A percentile compares a stretch with the other conserved stretches of the same genome.
These are phyloP conservation scores for Notarius lentiginosus DNA, from an alignment of 2,113 vertebrate species.

Conservation along the genomic window DNA sequence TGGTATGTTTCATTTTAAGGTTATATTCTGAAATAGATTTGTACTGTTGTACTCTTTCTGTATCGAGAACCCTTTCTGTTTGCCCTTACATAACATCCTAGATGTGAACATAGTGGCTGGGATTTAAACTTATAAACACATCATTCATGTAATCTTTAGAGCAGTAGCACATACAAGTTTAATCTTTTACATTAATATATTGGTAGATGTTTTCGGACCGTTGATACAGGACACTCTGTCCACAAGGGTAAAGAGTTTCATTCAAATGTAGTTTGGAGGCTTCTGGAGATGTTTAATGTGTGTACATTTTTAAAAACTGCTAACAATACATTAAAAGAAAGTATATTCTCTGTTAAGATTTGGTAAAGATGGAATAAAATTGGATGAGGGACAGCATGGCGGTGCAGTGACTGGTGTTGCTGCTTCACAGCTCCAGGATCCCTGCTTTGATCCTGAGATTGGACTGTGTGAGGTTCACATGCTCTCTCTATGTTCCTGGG, in stretches of 20 bases:
- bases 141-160: neutral
- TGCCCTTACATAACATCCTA: neutral
- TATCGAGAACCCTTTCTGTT: neutral
- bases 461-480: neutral
- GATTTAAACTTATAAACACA: neutral
- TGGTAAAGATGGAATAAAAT: neutral
- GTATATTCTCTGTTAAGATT: neutral
- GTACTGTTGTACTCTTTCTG: neutral
- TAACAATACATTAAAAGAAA: neutral
- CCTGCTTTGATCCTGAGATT: neutral
- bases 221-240: neutral
- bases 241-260: neutral
- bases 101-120: neutral
- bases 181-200: neutral
- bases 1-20: neutral
- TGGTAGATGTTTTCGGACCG: neutral
- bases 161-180: neutral
- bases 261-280: neutral
- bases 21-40: slow-evolving; percentile 1
- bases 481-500: neutral
- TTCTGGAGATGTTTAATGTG: neutral
- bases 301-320: neutral
- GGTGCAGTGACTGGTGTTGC: neutral
- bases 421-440: neutral
- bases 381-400: neutral